phyloP scores from a whole-genome alignment of 2,888 invertebrate species.

The Drosophila imparisetae region DNA sequence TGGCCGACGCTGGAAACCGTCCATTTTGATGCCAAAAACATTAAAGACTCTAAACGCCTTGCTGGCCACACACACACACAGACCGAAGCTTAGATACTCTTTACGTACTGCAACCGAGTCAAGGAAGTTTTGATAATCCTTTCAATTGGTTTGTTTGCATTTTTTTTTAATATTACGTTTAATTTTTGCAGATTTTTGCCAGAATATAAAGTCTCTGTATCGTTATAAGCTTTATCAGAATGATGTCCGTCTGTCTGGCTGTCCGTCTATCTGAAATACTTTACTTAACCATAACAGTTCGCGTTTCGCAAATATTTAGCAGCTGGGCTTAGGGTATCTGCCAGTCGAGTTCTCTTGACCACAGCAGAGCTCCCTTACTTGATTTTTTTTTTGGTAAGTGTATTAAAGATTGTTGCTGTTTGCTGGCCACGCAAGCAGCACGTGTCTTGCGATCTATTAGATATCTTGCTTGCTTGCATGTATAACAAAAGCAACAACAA shows the following conservation, averaged over 20 bases:
- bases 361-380: neutral
- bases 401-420: conserved; percentile 5
- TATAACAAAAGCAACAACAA: conserved; percentile 3
- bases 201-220: neutral
- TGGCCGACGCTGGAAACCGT: conserved; percentile 29
- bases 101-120: neutral
- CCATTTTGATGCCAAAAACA: conserved; percentile 32
- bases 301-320: neutral
- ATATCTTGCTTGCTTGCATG: conserved; percentile 16
- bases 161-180: no score
- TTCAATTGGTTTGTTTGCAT: neutral
- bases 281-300: neutral
- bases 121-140: neutral
- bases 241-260: neutral
- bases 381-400: conserved; percentile 7
- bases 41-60: conserved; percentile 19
- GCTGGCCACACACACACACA: neutral
- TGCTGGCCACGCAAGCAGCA: conserved; percentile 29
- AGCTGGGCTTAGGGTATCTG: neutral
- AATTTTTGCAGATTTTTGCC: neutral
- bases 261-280: neutral
- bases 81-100: conserved; percentile 11
- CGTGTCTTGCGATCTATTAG: conserved; percentile 36
- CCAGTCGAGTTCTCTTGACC: neutral
- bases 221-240: neutral